These are phyloP conservation scores for Gnathonemus longibarbis DNA, from an alignment of 2,113 vertebrate genomes.

Conservation along the genomic window DNA sequence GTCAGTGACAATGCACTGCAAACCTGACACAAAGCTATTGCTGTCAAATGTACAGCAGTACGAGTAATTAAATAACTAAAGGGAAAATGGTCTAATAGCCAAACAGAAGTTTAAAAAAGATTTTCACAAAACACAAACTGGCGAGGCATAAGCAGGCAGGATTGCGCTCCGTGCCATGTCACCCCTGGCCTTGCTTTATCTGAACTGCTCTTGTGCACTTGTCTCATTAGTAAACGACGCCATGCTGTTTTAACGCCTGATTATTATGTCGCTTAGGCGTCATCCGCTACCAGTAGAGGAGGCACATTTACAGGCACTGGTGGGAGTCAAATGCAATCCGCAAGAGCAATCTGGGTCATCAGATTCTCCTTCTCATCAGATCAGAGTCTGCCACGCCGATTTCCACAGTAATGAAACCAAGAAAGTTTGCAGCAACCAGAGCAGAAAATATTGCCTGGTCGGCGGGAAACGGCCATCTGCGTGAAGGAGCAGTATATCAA, in stretches of 20 bases:
- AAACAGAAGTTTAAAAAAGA: background rate
- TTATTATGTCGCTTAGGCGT: background rate
- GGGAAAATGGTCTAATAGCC: background rate
- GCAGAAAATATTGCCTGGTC: slow-evolving; percentile 38
- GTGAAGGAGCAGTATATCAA: slow-evolving; percentile 41
- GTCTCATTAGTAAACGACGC: slow-evolving; percentile 5
- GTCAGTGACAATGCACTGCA: background rate
- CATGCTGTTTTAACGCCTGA: background rate
- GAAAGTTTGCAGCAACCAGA: slow-evolving; percentile 47
- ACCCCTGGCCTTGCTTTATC: background rate
- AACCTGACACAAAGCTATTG: background rate
- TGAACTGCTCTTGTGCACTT: background rate
- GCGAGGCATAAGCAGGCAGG: background rate
- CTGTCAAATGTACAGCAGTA: background rate
- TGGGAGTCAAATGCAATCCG: background rate
- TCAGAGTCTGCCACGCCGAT: slow-evolving; percentile 36
- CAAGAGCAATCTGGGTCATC: slow-evolving; percentile 42
- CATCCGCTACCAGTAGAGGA: background rate
- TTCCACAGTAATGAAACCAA: slow-evolving; percentile 52
- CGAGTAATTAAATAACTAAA: background rate
- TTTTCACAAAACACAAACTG: background rate
- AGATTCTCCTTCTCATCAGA: slow-evolving; percentile 49
- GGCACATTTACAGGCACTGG: background rate
- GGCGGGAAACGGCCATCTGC: slow-evolving; percentile 51
- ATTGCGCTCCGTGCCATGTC: background rate